Base-by-base conservation (phyloP, 2,113 vertebrate genomes). In the Carassius carassius region DNA sequence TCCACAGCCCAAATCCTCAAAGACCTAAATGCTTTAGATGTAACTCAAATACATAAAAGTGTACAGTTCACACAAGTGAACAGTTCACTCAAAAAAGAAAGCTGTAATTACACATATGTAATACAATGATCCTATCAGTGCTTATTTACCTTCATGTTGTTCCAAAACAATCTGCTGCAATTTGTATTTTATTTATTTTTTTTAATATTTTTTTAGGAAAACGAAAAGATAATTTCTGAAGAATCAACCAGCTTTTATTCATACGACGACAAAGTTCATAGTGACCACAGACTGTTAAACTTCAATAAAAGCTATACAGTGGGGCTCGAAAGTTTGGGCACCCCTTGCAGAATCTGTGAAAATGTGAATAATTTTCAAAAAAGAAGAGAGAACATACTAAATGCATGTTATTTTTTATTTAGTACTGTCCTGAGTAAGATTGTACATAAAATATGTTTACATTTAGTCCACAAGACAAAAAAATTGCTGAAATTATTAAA, bases 1-100 rank as follows among this genome's bases (percentile, higher is more conserved):
- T 81, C 47, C 23, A 65, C 44, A 69, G 37, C 1, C n/a, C 14
- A 76, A 29, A 76, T 29, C 49, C 49, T 76, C n/a, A 80, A 65
- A 60, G 58, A 14, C n/a, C n/a, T 47, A 29, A 16, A 79, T 17
- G n/a, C 78, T 63, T 79, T 65, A 25, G n/a, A 63, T 17, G 14
- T 47, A 19, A 14, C 14, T 47, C n/a, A 80, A 63, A 79, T 63
- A 29, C 23, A 62, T 14, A 25, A 44, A 63, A 47, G 35, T 63
- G 44, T 63, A 29, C 29, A 29, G 29, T 29, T 29, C 29, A 29
- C 29, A 29, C 29, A 29, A 29, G 29, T 29, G 29, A 63, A 63
- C 37, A 5, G 37, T 47, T 47, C 58, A 25, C 21, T 8, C 12
- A 62, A 60, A 58, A 78, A 62, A 23, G 0, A 3, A 70, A 37